Base-by-base conservation (phyloP, 2,113 vertebrate genomes). In the Tragelaphus scriptus region DNA sequence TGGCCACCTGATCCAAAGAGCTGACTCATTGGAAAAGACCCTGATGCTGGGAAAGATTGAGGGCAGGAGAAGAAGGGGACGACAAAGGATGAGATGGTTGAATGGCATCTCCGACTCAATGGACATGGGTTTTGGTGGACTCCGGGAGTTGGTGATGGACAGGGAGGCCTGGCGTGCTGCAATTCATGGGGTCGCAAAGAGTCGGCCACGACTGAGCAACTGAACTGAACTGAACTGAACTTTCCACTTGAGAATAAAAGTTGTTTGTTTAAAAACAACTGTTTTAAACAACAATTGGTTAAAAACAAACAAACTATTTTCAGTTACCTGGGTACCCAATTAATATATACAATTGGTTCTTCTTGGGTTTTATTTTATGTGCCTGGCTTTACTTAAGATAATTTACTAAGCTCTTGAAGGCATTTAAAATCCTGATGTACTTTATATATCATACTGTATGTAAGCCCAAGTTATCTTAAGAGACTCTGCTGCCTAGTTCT, bases 201-300 rank as follows among this genome's bases (percentile, higher is more conserved):
- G 14, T 65, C 1, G 0, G 30, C 32, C 61, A 65, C 0, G 7
- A 32, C 14, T 32, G 61, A 65, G 14, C 0, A 0, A 65, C 61
- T 65, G 30, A 65, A 65, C 61, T 63, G 61, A 65, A 65, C 61
- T 63, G 61, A 63, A 63, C 61, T 16, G 61, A 65, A 79, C 85
- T 96, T 96, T 44, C 77, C 95, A 49, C 58, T 94, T 16, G 58
- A 88, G 58, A 49, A 23, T 86, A 94, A 71, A 96, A 87, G 61
- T 65, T 32, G 14, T 16, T 32, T 65, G 61, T 65, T 65, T 65
- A 65, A 65, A 65, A 65, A 65, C 30, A 65, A 30, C 53, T 96
- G n/a, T 71, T 32, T 89, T 81, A 79, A 95, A 87, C 15, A 59
- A 59, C 4, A 32, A 65, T 85, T 47, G 40, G 9, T 80, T 58